phyloP scores from a whole-genome alignment of 2,888 invertebrate genomes.

The Apamea crenata region DNA sequence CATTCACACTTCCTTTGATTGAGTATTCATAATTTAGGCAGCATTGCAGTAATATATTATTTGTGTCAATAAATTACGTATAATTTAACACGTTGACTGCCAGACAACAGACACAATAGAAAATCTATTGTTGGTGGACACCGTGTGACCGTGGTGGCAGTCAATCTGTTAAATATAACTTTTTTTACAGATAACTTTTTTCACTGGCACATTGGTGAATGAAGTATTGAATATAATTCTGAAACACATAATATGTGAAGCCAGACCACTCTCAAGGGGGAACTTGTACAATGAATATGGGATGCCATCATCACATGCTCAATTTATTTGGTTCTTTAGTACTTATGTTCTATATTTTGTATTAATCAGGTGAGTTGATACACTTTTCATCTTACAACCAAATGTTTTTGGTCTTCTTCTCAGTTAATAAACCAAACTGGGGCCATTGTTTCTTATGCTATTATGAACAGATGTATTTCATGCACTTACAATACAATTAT shows the following conservation, averaged over 20 bases:
- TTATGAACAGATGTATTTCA: background rate
- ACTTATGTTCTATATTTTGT: conserved; percentile 96
- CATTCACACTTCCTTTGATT: background rate
- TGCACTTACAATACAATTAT: background rate
- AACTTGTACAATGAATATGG: conserved; percentile 94
- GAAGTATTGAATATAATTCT: conserved; percentile 94
- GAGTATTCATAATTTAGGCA: background rate
- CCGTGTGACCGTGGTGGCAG: too few relatives aligned
- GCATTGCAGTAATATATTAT: conserved; percentile 7
- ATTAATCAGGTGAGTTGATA: conserved; percentile 93
- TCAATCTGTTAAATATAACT: conserved; percentile 1
- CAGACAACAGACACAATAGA: too few relatives aligned
- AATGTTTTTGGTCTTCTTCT: background rate
- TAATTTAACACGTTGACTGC: too few relatives aligned
- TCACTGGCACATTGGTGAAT: conserved; percentile 94
- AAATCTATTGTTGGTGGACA: too few relatives aligned
- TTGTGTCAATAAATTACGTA: background rate
- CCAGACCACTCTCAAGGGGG: conserved; percentile 93
- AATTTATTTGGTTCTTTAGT: conserved; percentile 97
- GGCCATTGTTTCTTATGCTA: background rate
- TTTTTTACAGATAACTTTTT: conserved; percentile 94
- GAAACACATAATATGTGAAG: conserved; percentile 95
- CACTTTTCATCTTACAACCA: background rate
- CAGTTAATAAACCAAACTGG: background rate
- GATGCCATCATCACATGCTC: conserved; percentile 98